phyloP scores from a whole-genome alignment of 2,113 vertebrate species.

The Eclectus roratus region DNA sequence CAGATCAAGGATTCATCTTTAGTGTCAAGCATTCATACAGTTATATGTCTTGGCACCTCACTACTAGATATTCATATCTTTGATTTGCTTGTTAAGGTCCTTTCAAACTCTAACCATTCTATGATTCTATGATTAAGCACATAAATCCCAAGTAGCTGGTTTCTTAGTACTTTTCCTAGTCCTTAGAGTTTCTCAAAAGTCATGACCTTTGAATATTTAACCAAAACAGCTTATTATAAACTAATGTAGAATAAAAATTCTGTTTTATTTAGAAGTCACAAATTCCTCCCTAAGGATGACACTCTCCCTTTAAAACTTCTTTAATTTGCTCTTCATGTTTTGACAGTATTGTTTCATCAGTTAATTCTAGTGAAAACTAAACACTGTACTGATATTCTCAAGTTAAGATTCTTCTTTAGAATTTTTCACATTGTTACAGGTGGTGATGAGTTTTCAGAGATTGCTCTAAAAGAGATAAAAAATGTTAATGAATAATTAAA shows the following conservation, averaged over 20 bases:
- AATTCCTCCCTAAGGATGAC: not conserved
- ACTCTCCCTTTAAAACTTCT: not conserved
- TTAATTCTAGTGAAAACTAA: not conserved
- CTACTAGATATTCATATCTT: not conserved
- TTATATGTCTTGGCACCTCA: not conserved
- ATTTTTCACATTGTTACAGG: not conserved
- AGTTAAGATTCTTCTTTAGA: not conserved
- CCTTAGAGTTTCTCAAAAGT: not conserved
- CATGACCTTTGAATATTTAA: not conserved
- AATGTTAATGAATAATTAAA: not conserved
- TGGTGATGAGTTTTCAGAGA: not conserved
- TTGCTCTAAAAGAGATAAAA: not conserved
- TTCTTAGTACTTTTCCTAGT: not conserved
- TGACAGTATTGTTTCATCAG: not conserved
- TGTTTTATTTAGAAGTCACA: not conserved
- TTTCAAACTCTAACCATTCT: not conserved
- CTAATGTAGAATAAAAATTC: not conserved
- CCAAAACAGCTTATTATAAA: not conserved
- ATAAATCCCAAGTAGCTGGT: rapidly evolving
- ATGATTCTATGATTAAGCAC: not conserved
- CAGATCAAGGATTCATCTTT: not conserved
- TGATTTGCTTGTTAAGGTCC: not conserved
- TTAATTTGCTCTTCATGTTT: not conserved
- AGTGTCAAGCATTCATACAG: not conserved
- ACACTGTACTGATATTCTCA: not conserved